A percentile compares a stretch with the other conserved stretches of the same genome.
phyloP scores from a whole-genome alignment of 1,140 invertebrate genomes.

The Aphis craccivora region DNA sequence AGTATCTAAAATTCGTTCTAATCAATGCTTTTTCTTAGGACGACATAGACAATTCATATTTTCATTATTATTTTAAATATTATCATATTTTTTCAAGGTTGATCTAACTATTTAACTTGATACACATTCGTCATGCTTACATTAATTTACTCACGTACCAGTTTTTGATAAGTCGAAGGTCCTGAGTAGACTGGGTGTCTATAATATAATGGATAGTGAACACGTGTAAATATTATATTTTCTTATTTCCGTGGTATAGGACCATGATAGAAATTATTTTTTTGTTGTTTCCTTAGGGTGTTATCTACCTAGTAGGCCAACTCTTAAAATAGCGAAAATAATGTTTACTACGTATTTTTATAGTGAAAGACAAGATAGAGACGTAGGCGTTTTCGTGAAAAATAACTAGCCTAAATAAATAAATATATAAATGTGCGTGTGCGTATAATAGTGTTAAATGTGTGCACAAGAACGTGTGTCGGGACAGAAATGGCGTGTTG shows the following conservation, averaged over 20 bases:
- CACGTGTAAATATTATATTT: neutral
- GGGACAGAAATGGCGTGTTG: slow-evolving; percentile 30
- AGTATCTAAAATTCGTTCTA: neutral
- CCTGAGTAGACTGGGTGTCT: neutral
- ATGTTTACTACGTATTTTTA: neutral
- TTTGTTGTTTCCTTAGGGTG: neutral
- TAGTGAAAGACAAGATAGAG: neutral
- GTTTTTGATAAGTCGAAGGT: slow-evolving; percentile 24
- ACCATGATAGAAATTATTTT: neutral
- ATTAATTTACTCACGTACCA: neutral
- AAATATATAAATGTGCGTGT: neutral
- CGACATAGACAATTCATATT: neutral
- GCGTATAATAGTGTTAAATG: neutral
- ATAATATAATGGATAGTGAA: neutral
- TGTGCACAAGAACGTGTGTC: neutral
- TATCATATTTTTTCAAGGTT: slow-evolving; percentile 18
- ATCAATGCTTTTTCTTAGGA: neutral
- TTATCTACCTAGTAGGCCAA: neutral
- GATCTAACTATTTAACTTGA: neutral
- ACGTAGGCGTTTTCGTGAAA: slow-evolving; percentile 24
- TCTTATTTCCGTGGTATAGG: neutral
- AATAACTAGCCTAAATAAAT: slow-evolving; percentile 20
- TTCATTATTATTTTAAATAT: neutral
- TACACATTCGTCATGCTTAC: neutral
- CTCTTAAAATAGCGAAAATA: slow-evolving; percentile 36